Evolutionary conservation across 2,797 vertebrate species (phyloP).

Genomic region (Sebastes taczanowskii): DNA sequence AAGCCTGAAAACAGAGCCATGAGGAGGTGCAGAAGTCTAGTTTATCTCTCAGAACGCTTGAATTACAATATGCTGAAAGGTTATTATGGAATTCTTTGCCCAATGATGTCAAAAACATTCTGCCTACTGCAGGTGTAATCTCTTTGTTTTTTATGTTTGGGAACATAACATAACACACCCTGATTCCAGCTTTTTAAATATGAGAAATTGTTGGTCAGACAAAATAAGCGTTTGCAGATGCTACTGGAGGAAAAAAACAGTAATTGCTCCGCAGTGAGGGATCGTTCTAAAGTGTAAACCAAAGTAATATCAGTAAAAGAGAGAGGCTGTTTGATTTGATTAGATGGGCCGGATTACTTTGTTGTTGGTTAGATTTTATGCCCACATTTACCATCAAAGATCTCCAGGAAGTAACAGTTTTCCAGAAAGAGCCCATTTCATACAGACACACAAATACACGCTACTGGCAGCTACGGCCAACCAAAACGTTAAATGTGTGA

Average conservation of each 20-base stretch:
- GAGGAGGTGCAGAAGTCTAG: too few species aligned
- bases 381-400: background rate
- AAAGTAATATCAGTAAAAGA: background rate
- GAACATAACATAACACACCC: background rate
- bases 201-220: background rate
- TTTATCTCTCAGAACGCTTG: too few species aligned
- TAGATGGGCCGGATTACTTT: background rate
- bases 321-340: background rate
- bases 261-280: background rate
- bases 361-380: background rate
- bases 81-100: too few species aligned
- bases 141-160: background rate
- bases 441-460: background rate
- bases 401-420: background rate
- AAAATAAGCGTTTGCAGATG: background rate
- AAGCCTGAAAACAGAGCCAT: too few species aligned
- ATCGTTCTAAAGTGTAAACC: background rate
- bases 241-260: background rate
- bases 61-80: too few species aligned
- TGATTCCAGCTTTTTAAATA: constrained; percentile 1
- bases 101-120: too few species aligned
- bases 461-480: background rate
- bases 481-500: constrained; percentile 11
- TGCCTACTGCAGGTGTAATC: background rate
- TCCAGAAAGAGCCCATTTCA: background rate